phyloP scores from a whole-genome alignment of 1,140 invertebrate genomes.

The Pseudomyrmex concolor region DNA sequence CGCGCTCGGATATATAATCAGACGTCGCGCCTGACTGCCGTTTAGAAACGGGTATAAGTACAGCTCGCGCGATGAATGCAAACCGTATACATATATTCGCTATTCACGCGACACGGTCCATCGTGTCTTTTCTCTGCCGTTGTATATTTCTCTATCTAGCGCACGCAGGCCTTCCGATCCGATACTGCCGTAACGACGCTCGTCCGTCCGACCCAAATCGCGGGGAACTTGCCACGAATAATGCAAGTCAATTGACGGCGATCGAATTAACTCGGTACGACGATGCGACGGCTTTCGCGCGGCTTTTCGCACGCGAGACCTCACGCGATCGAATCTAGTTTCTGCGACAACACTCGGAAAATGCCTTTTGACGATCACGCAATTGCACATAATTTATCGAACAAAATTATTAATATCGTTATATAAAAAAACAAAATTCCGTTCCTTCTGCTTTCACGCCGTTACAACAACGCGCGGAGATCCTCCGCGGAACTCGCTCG shows the following conservation, averaged over 20 bases:
- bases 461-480: not conserved
- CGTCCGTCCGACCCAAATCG: slow-evolving; percentile 47
- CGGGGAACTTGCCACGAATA: not conserved
- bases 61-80: not conserved
- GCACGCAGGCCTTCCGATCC: slow-evolving; percentile 10
- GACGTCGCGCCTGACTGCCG: not conserved
- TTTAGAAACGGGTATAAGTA: not conserved
- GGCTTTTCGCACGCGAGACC: not conserved
- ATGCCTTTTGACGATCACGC: not conserved
- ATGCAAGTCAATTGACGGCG: slow-evolving; percentile 39
- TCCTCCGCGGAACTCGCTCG: not conserved
- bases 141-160: slow-evolving; percentile 21
- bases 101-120: slow-evolving; percentile 34
- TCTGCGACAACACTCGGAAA: not conserved
- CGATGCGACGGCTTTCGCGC: not conserved
- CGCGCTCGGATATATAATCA: not conserved
- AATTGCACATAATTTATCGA: not conserved
- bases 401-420: not conserved
- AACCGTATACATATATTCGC: slow-evolving; percentile 1
- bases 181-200: slow-evolving; percentile 10
- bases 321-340: not conserved
- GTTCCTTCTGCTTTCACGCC: not conserved
- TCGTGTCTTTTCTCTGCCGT: slow-evolving; percentile 21
- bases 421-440: too few species aligned
- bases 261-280: slow-evolving; percentile 43